Base-by-base conservation (phyloP, 1,140 invertebrate species). In the Trachymyrmex cornetzi region DNA sequence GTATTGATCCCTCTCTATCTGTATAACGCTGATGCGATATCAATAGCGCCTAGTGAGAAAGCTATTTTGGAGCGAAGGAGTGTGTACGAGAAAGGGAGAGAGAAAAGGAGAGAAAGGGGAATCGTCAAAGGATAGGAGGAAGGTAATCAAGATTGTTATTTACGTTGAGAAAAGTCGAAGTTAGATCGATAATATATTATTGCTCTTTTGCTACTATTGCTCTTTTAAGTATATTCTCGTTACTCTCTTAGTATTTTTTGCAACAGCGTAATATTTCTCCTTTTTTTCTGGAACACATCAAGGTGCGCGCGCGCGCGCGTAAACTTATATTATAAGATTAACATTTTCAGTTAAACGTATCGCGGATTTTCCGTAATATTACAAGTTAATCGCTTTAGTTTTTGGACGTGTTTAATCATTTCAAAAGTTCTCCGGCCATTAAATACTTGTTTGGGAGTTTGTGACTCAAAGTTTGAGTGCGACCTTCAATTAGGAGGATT, bases 1-100 rank as follows among this genome's bases (percentile, higher is more conserved):
- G 88, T 90, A 90, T 90, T 88, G 89, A 90, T 90, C 87, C 38
- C 24, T 69, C 61, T 79, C 77, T 44, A 72, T 85, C 86, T 57
- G 57, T 64, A 59, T 79, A 90, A 88, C 77, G 66, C 59, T 86
- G 72, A 61, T 89, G 89, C 38, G 81, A 86, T 90, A 90, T 90
- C 86, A 90, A 90, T 90, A 88, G 72, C 86, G 59, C 48, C 71
- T n/a, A 74, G 77, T 30, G 89, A 88, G 77, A 74, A 86, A 89
- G 82, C 89, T 77, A 81, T 91, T 91, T 91, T 91, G 48, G 55
- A 89, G 22, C 48, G 59, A 77, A 69, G 55, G 61, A 59, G 59
- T 53, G 27, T 44, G 3, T 30, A 12, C 38, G 34, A 50, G 63
- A 66, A 50, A 63, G 9, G 6, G 53, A 44, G 9, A 55, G 69